Conservation (phyloP, 1,140 invertebrate genomes). For the Drosophila guanche region DNA sequence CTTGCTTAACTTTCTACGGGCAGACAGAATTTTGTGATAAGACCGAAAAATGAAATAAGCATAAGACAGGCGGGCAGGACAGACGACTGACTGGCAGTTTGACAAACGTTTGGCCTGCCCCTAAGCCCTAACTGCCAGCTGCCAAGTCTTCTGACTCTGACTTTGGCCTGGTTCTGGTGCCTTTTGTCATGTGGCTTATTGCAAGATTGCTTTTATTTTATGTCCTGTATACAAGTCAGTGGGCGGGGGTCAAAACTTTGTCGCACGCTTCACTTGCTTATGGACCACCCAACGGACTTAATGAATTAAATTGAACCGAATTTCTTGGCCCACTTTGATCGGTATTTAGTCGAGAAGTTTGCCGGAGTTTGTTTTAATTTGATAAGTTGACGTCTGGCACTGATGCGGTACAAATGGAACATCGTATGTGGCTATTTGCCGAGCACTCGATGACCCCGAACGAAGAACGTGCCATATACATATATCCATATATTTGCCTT, state of each 20-base stretch:
- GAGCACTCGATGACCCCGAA: slow-evolving; percentile 32
- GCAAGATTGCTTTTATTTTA: slow-evolving; percentile 45
- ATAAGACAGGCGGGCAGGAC: slow-evolving; percentile 42
- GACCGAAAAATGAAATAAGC: slow-evolving; percentile 71
- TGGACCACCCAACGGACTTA: slow-evolving; percentile 34
- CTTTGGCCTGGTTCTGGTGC: slow-evolving; percentile 30
- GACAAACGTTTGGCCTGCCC: background rate
- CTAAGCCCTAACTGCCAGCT: slow-evolving; percentile 32
- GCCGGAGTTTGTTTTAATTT: slow-evolving; percentile 59
- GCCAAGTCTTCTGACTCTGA: slow-evolving; percentile 36
- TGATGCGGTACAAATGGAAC: slow-evolving; percentile 8
- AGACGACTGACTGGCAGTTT: slow-evolving; percentile 11
- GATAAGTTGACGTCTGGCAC: slow-evolving; percentile 59
- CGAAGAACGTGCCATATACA: slow-evolving; percentile 20
- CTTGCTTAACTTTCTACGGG: slow-evolving; percentile 63
- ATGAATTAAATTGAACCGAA: slow-evolving; percentile 77
- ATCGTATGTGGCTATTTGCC: slow-evolving; percentile 22
- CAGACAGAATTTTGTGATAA: slow-evolving; percentile 58
- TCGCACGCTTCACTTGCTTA: slow-evolving; percentile 26
- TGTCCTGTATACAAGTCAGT: slow-evolving; percentile 40
- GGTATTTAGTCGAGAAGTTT: slow-evolving; percentile 68
- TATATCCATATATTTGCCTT: slow-evolving; percentile 42
- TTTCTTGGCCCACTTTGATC: slow-evolving; percentile 70
- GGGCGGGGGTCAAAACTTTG: slow-evolving; percentile 34
- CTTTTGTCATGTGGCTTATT: slow-evolving; percentile 52